Conservation (phyloP, 2,888 invertebrate genomes). For the Lasioglossum calceatum region DNA sequence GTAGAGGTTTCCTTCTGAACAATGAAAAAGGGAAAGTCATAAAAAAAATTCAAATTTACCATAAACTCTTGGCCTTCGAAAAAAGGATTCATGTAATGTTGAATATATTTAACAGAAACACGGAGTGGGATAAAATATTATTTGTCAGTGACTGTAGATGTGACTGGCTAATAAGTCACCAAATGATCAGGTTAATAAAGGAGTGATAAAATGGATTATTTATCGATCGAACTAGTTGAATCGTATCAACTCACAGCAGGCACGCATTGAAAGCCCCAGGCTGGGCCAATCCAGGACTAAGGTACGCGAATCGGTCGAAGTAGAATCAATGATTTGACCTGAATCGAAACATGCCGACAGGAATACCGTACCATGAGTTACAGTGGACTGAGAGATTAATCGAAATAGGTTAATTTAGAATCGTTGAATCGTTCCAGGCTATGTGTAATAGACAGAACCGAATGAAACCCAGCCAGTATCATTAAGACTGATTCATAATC, state of each 20-base stretch:
- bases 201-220: background rate
- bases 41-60: too few species aligned
- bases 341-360: background rate
- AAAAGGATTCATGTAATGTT: too few species aligned
- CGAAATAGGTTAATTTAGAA: conserved; percentile 12
- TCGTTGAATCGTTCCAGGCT: background rate
- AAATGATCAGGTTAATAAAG: background rate
- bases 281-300: background rate
- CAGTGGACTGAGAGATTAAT: background rate
- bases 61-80: too few species aligned
- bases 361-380: background rate
- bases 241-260: background rate
- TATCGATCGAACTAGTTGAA: background rate
- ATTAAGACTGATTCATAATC: background rate
- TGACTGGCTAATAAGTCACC: background rate
- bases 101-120: too few species aligned
- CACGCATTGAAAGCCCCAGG: background rate
- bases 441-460: background rate
- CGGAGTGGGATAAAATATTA: too few species aligned
- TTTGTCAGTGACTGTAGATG: background rate
- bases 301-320: background rate
- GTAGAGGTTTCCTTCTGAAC: too few species aligned
- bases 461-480: background rate
- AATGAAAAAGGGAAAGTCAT: too few species aligned
- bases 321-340: conserved; percentile 7